These are phyloP conservation scores for Actias luna DNA, from an alignment of 2,888 invertebrate genomes.

Conservation along the genomic window DNA sequence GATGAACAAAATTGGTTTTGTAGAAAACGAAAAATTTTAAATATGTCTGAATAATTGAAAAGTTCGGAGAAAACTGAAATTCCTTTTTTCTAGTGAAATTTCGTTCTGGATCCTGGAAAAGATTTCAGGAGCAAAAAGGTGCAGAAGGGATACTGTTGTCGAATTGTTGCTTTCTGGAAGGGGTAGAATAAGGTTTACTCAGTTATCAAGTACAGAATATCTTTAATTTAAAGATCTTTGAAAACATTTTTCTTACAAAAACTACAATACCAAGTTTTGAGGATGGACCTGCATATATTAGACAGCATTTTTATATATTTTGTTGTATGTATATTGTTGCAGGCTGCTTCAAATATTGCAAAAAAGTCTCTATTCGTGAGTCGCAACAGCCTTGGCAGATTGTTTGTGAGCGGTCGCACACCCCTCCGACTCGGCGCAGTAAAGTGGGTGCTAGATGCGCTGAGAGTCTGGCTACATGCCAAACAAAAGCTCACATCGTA, in stretches of 20 bases:
- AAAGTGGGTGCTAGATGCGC: conserved; percentile 47
- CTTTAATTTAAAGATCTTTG: no score
- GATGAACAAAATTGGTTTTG: no score
- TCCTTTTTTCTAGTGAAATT: no score
- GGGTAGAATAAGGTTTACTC: no score
- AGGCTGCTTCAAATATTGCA: conserved; percentile 3
- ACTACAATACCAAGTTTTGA: not conserved
- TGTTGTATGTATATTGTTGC: not conserved
- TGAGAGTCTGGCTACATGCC: conserved; percentile 59
- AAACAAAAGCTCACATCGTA: conserved; percentile 33
- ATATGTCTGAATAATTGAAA: no score
- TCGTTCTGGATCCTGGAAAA: no score
- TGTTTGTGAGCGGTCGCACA: conserved; percentile 15
- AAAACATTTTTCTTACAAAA: not conserved
- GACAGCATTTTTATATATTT: not conserved
- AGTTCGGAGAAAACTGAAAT: no score
- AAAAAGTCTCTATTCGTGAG: conserved; percentile 11
- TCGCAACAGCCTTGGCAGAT: not conserved
- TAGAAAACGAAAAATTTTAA: no score
- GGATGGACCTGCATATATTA: not conserved
- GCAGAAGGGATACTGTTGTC: no score
- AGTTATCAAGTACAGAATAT: no score
- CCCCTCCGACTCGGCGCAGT: conserved; percentile 8
- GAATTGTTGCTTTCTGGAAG: no score
- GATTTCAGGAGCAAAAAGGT: no score